Percentiles rank a stretch among this genome's conserved stretches.
Evolutionary conservation across 2,888 invertebrate genomes (phyloP).

Genomic region (Sialis lutaria): DNA sequence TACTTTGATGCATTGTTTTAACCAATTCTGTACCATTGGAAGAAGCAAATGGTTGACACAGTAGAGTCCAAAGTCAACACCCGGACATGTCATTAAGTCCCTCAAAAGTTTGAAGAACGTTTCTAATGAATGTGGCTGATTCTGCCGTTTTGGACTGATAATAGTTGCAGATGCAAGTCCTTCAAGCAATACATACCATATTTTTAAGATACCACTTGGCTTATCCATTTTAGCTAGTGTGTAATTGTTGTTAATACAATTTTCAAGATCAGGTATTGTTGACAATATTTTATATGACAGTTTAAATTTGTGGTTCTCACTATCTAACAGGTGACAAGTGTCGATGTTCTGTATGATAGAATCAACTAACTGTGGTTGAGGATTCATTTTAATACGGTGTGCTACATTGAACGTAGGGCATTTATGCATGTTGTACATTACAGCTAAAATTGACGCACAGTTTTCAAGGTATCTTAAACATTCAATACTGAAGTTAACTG

Average conservation of each 20-base stretch:
- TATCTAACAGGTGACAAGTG: conserved; percentile 47
- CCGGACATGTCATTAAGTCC: conserved; percentile 62
- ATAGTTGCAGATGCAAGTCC: conserved; percentile 68
- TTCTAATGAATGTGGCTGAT: conserved; percentile 75
- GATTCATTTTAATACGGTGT: conserved; percentile 62
- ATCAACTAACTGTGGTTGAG: conserved; percentile 65
- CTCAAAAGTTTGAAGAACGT: conserved; percentile 70
- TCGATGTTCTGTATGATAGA: conserved; percentile 66
- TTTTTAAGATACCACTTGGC: conserved; percentile 68
- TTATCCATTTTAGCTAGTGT: conserved; percentile 53
- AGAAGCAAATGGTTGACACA: conserved; percentile 82
- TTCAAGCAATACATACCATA: conserved; percentile 80
- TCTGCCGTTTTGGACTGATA: conserved; percentile 48
- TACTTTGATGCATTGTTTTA: conserved; percentile 48
- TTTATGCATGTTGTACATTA: conserved; percentile 90
- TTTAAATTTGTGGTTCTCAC: conserved; percentile 45
- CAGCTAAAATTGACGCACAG: conserved; percentile 72
- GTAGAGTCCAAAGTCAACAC: conserved; percentile 76
- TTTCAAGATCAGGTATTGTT: conserved; percentile 26
- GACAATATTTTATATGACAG: conserved; percentile 44
- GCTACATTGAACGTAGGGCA: conserved; percentile 86
- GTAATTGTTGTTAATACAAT: conserved; percentile 28
- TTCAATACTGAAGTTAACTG: conserved; percentile 45
- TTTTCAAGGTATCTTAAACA: conserved; percentile 72
- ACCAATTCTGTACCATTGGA: conserved; percentile 88